Base-by-base conservation (phyloP, 2,797 vertebrate species). In the Ciconia nigra region DNA sequence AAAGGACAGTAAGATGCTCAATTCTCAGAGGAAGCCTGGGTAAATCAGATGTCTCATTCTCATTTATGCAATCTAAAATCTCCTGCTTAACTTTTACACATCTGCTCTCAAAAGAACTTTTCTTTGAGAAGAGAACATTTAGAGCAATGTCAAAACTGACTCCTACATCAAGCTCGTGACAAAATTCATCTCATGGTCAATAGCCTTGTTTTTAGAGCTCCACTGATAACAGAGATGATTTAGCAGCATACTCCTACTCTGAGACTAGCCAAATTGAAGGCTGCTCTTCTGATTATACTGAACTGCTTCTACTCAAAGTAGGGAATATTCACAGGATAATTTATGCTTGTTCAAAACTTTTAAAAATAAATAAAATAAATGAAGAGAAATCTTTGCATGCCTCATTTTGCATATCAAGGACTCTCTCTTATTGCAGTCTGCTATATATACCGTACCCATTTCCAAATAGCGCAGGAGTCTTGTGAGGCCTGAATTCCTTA, bases 181-280 rank as follows among this genome's bases (percentile, higher is more conserved):
- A 96, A 96, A 97, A 97, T 94, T 94, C 76, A 96, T 95, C 94
- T 97, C 92, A 92, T 96, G 97, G 94, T 96, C 97, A 97, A 94
- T 94, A 97, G 95, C 92, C 93, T 97, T 97, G 94, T 96, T 96
- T 97, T 97, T 94, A 97, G 89, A 97, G 92, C 93, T 97, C 84
- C 89, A 78, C 89, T 91, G 95, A 94, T 96, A 97, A 95, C 74
- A 91, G 84, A 83, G 58, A 91, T 93, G 94, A 97, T 97, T 97
- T 92, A 97, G 93, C 95, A 95, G 89, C 79, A 79, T 5, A 79
- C 58, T 89, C 82, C 84, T 93, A 16, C 90, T 89, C 83, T 85
- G 94, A 92, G 92, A 96, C 95, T 87, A 95, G 90, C 73, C 85
- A 95, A 87, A 95, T 83, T 96, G 93, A 97, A 97, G 95, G 95